Evolutionary conservation across 2,888 invertebrate species (phyloP), one percentile per base, ranked within the genome.

Genomic region (Lathronympha strigana): DNA sequence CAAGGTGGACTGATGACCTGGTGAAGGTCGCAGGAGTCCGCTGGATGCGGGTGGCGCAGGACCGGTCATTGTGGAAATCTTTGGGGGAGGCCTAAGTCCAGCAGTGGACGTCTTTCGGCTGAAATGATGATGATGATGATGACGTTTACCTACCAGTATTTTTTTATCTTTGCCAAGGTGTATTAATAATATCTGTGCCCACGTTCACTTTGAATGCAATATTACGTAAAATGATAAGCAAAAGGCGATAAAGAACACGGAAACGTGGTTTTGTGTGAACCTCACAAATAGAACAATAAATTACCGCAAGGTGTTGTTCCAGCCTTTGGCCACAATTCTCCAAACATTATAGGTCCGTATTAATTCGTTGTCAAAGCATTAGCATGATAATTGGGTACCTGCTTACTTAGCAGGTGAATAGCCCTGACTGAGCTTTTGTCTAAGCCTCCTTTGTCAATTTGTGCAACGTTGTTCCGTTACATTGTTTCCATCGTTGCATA

Each of bases 351-450:
- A 76, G 74, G 74, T 76, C 73, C 76, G 81, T 75, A 78, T 78
- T 81, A 80, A 79, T 80, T 81, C 81, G 85, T 88, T 90, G 86
- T 91, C 78, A 80, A 72, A 72, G 70, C 74, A 89, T 89, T 89
- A 88, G 79, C 90, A 90, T 91, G 84, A 90, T 88, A 91, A 91
- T 90, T 83, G 81, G 77, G 85, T 90, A 91, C 90, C 91, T 91
- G 90, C 80, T 76, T 77, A 77, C 71, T 80, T 78, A 73, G 79
- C 90, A 90, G 90, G 91, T 90, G 88, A 82, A 87, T 86, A 85
- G 83, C 80, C 78, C 68, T 71, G 74, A 76, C 73, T 73, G 67
- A 67, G 72, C 79, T 79, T 67, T 85, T 83, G 83, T 86, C 78
- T 80, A 78, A 72, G 72, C 68, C 72, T 72, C 73, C 74, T 79